Percentiles rank a stretch among this genome's conserved stretches.
phyloP scores from a whole-genome alignment of 2,888 invertebrate genomes.

The Phasia obesa region DNA sequence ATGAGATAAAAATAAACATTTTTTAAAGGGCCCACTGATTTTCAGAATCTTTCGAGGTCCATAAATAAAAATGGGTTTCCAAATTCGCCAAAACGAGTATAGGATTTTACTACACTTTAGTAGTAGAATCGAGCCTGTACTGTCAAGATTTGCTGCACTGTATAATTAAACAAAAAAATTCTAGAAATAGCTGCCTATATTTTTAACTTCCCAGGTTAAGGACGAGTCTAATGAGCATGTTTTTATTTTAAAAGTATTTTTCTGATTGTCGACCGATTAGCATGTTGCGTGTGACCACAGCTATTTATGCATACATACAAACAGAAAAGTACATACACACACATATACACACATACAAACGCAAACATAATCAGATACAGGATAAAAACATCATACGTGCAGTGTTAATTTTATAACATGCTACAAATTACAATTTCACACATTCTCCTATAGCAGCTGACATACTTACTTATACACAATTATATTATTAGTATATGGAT shows the following conservation, averaged over 20 bases:
- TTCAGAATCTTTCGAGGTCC: no score
- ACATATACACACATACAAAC: not conserved
- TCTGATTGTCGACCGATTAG: constrained; percentile 47
- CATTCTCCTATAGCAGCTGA: constrained; percentile 8
- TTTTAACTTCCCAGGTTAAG: not conserved
- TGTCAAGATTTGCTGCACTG: no score
- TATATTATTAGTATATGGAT: not conserved
- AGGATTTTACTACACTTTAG: no score
- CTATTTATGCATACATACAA: constrained; percentile 15
- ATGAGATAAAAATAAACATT: no score
- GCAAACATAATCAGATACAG: not conserved
- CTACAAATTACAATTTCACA: constrained; percentile 32
- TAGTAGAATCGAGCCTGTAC: no score
- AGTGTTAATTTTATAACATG: constrained; percentile 64
- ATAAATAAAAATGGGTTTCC: no score
- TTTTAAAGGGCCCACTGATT: no score
- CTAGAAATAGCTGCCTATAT: not conserved
- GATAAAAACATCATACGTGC: constrained; percentile 13
- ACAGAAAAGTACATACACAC: not conserved
- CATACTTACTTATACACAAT: not conserved
- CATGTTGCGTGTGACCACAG: constrained; percentile 66
- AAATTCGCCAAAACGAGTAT: no score
- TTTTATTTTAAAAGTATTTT: constrained; percentile 5
- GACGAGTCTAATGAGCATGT: constrained; percentile 8
- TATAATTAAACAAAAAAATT: no score